A percentile compares a stretch with the other conserved stretches of the same genome.
phyloP scores from a whole-genome alignment of 2,797 vertebrate species.

The Simalia tracyae region DNA sequence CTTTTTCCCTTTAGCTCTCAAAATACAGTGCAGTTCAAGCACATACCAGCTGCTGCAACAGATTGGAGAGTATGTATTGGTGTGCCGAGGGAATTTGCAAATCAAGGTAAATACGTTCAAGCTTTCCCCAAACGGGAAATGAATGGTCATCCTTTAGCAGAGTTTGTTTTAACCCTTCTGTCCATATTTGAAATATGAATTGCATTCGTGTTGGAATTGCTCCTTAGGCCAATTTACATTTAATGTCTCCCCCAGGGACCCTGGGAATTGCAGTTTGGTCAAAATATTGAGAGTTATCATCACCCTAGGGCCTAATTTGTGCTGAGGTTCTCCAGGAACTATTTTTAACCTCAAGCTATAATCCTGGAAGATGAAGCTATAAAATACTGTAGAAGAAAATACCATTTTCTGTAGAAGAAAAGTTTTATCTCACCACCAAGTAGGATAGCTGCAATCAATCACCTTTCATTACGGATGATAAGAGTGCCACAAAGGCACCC shows the following conservation, averaged over 20 bases:
- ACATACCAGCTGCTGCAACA: constrained; percentile 83
- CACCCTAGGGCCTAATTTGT: not conserved
- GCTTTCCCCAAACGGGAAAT: constrained; percentile 35
- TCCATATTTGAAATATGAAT: not conserved
- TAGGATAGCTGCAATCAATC: not conserved
- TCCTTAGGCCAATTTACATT: not conserved
- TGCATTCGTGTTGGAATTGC: not conserved
- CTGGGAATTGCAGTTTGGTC: not conserved
- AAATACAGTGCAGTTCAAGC: constrained; percentile 86
- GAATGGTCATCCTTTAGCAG: constrained; percentile 38
- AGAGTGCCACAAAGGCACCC: not conserved
- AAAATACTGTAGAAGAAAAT: not conserved
- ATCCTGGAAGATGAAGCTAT: not conserved
- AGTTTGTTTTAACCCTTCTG: constrained; percentile 39
- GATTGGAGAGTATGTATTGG: constrained; percentile 79
- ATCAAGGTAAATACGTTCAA: constrained; percentile 78
- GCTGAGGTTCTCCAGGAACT: not conserved
- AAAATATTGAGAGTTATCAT: not conserved
- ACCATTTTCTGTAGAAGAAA: not conserved
- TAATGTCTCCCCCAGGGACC: not conserved
- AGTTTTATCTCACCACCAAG: not conserved
- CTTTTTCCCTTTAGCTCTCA: constrained; percentile 75
- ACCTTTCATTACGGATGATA: not conserved
- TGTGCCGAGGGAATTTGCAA: constrained; percentile 81
- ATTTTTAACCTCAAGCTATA: not conserved